A percentile compares a stretch with the other conserved stretches of the same genome.
Evolutionary conservation across 2,113 vertebrate genomes (phyloP).

Genomic region (Bufo gargarizans): DNA sequence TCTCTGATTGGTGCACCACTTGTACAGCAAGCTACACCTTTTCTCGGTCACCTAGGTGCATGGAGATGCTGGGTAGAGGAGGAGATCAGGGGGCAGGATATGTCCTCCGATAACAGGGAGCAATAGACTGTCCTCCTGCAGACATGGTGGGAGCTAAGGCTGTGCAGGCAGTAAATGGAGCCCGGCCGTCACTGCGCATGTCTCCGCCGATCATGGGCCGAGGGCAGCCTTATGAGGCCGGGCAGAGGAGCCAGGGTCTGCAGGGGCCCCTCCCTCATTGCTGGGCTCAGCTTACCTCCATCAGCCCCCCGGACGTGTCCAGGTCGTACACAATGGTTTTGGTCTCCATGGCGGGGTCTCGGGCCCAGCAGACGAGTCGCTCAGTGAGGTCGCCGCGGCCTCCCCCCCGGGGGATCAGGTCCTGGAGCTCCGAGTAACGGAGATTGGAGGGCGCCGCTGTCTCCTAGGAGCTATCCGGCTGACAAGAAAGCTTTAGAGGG

Average conservation of each 20-base stretch:
- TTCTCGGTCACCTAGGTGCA: too few relatives aligned
- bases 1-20: not conserved
- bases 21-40: too few relatives aligned
- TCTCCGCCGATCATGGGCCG: not conserved
- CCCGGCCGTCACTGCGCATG: not conserved
- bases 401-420: not conserved
- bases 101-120: not conserved
- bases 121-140: not conserved
- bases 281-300: conserved; percentile 83
- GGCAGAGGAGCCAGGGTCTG: too few relatives aligned
- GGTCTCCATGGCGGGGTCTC: conserved; percentile 84
- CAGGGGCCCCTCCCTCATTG: too few relatives aligned
- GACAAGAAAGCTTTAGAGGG: not conserved
- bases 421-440: conserved; percentile 14
- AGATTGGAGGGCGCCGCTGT: not conserved
- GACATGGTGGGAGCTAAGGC: too few relatives aligned
- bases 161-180: too few relatives aligned
- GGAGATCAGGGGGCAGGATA: too few relatives aligned
- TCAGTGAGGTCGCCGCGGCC: not conserved
- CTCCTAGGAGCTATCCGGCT: not conserved
- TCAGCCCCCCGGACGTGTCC: conserved; percentile 95
- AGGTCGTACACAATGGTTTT: conserved; percentile 97
- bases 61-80: too few relatives aligned
- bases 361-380: not conserved
- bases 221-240: not conserved